phyloP scores from a whole-genome alignment of 2,113 vertebrate genomes.

The Spheniscus mendiculus region DNA sequence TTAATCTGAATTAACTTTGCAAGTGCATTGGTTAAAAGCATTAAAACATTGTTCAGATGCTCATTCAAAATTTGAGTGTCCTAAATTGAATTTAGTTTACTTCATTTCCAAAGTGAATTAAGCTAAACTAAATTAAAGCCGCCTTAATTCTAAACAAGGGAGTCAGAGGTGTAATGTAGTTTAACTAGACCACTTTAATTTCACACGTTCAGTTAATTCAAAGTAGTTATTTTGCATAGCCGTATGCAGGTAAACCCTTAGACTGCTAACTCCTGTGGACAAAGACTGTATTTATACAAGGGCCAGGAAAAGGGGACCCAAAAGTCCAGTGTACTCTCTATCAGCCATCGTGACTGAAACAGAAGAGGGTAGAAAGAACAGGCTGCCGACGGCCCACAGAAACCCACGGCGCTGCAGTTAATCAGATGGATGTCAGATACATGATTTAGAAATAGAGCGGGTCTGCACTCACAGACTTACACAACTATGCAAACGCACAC shows the following conservation, averaged over 20 bases:
- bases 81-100: constrained; percentile 56
- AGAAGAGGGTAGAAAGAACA: not conserved
- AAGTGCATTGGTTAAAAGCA: constrained; percentile 30
- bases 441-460: not conserved
- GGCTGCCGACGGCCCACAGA: not conserved
- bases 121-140: constrained; percentile 56
- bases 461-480: not conserved
- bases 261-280: not conserved
- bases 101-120: constrained; percentile 63
- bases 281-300: not conserved
- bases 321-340: not conserved
- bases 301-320: not conserved
- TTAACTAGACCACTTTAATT: constrained; percentile 41
- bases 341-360: not conserved
- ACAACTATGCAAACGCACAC: not conserved
- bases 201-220: constrained; percentile 17
- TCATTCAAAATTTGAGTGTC: constrained; percentile 38
- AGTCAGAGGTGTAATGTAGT: constrained; percentile 38
- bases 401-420: not conserved
- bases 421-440: rapidly evolving
- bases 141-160: constrained; percentile 41
- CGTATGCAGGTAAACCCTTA: not conserved
- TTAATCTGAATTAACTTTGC: constrained; percentile 52
- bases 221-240: constrained; percentile 11
- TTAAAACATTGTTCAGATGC: constrained; percentile 38